Conservation (phyloP, 2,888 invertebrate species). For the Trichacis sp. region DNA sequence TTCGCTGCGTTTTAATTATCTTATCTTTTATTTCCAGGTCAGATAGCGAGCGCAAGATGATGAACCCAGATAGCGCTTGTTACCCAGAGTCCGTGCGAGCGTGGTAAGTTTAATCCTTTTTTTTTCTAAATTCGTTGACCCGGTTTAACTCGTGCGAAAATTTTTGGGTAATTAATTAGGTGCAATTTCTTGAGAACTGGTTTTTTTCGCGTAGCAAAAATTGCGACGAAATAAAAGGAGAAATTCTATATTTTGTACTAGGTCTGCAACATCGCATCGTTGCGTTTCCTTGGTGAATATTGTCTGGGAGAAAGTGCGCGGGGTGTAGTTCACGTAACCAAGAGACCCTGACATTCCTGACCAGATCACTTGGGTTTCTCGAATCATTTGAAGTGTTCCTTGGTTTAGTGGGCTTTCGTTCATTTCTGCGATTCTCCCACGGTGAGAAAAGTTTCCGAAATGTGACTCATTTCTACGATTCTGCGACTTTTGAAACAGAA, state of each 20-base stretch:
- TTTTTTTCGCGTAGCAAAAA: not conserved
- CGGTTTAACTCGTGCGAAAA: slow-evolving; percentile 2
- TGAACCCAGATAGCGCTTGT: slow-evolving; percentile 65
- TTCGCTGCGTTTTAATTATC: slow-evolving; percentile 13
- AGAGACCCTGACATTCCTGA: slow-evolving; percentile 43
- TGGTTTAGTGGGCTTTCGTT: slow-evolving; percentile 44
- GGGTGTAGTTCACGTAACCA: slow-evolving; percentile 26
- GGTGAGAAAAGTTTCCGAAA: too few relatives aligned
- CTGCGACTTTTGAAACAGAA: too few relatives aligned
- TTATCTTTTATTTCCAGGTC: slow-evolving; percentile 57
- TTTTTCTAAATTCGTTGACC: slow-evolving; percentile 15
- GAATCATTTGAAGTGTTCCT: slow-evolving; percentile 31
- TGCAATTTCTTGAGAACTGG: not conserved
- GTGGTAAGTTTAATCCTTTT: slow-evolving; percentile 58
- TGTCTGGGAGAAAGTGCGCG: slow-evolving; percentile 13
- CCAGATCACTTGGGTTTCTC: slow-evolving; percentile 21
- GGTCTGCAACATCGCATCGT: too few relatives aligned
- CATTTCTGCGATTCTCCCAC: slow-evolving; percentile 8
- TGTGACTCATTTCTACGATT: too few relatives aligned
- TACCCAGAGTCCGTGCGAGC: slow-evolving; percentile 66
- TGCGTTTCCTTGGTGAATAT: not conserved
- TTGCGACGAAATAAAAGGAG: too few relatives aligned
- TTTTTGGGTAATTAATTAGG: not conserved
- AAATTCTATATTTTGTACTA: too few relatives aligned
- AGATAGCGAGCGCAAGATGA: slow-evolving; percentile 66